phyloP scores from a whole-genome alignment of 2,888 invertebrate genomes.

The Watsonalla binaria region DNA sequence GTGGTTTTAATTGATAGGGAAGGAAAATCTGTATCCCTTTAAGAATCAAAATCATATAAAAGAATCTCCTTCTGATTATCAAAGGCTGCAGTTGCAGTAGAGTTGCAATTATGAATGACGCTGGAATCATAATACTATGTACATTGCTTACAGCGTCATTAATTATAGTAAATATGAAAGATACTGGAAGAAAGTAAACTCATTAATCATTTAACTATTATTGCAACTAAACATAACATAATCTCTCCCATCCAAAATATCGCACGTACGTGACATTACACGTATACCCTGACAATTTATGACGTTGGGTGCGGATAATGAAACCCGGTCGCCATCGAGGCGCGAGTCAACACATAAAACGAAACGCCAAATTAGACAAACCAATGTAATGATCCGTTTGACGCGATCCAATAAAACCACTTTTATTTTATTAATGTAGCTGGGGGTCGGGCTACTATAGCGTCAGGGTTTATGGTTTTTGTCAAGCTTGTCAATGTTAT shows the following conservation, averaged over 20 bases:
- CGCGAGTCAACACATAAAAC: conserved; percentile 54
- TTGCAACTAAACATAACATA: not conserved
- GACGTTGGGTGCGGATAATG: conserved; percentile 51
- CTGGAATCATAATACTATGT: no score
- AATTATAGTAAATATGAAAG: no score
- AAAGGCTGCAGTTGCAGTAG: no score
- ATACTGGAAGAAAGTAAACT: no score
- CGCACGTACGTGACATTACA: conserved; percentile 18
- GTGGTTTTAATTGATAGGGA: no score
- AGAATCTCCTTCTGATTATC: no score
- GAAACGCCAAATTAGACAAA: conserved; percentile 54
- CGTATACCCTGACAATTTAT: conserved; percentile 39
- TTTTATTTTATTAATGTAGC: conserved; percentile 25
- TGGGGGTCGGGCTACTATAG: conserved; percentile 27
- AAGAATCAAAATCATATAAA: no score
- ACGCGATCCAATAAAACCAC: conserved; percentile 28
- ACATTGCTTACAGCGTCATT: no score
- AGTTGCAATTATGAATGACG: no score
- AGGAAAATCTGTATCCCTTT: no score
- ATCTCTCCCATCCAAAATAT: conserved; percentile 4
- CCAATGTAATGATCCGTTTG: conserved; percentile 47
- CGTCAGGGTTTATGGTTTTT: conserved; percentile 1
- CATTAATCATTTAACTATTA: no score
- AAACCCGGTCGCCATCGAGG: conserved; percentile 51
- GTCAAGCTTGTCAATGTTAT: no score